Evolutionary conservation across 2,797 vertebrate species (phyloP).

Genomic region (Threskiornis aethiopicus): DNA sequence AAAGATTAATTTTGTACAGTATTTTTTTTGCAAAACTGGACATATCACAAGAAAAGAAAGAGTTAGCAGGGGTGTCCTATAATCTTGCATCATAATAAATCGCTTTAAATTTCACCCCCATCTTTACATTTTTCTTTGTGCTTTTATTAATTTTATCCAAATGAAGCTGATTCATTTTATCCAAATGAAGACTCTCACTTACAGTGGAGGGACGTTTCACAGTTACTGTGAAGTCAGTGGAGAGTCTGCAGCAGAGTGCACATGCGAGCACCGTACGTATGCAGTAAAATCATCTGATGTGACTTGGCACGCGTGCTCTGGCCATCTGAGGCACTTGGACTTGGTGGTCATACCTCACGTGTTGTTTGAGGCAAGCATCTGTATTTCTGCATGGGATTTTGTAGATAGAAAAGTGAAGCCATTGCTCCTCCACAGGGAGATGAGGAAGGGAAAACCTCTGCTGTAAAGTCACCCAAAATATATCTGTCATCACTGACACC

Average conservation of each 20-base stretch:
- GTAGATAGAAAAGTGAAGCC: neutral
- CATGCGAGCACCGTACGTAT: fast-evolving
- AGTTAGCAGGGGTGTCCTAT: neutral
- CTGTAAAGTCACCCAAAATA: neutral
- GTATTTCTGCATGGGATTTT: neutral
- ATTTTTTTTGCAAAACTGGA: neutral
- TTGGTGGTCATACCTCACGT: neutral
- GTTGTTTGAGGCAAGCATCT: neutral
- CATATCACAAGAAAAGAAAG: neutral
- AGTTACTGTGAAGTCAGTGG: neutral
- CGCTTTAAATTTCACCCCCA: neutral
- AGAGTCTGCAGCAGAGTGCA: neutral
- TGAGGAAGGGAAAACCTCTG: neutral
- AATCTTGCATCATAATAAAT: neutral
- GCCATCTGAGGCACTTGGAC: neutral
- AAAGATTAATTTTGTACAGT: neutral
- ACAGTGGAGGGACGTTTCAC: neutral
- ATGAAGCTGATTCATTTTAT: neutral
- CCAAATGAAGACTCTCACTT: no score
- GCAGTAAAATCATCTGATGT: fast-evolving
- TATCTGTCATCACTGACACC: neutral
- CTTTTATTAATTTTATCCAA: constrained; percentile 2
- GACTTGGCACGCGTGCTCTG: fast-evolving
- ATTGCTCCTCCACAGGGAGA: neutral
- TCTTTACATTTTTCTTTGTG: neutral